Base-by-base conservation (phyloP, 1,140 invertebrate genomes). In the Drosophila parvula region DNA sequence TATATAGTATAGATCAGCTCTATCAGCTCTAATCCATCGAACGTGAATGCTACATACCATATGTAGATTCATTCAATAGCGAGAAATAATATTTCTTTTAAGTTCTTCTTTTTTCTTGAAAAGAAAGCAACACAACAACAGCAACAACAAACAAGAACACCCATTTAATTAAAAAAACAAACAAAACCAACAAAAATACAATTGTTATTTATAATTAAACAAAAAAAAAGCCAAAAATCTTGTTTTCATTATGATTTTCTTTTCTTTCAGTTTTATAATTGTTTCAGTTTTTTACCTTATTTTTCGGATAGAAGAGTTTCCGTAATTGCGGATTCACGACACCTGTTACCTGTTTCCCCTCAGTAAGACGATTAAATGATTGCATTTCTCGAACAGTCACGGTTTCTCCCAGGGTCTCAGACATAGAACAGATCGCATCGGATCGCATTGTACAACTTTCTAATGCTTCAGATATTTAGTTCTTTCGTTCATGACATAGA, bases 201-300 rank as follows among this genome's bases (percentile, higher is more conserved):
- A 89, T 89, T 89, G 84, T 89, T 89, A 89, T 89, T 89, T 89
- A 89, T 89, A 89, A 89, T 89, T 89, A 89, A 89, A 88, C 68
- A 89, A 89, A 89, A 71, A 65, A 81, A 88, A 88, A 84, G 84
- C 65, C 82, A 89, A 61, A 38, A 47, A 50, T 41, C 70, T 88
- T 84, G 84, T 89, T 89, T 89, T 84, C 56, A 84, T 89, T 89
- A 53, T 89, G 8, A 48, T 63, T 76, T 78, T 44, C 47, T 32
- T 34, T 32, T 34, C 43, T 70, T 81, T 69, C 41, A 41, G 41
- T 65, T 74, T 36, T 7, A 14, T 5, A 53, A 63, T 78, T 34
- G 43, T n/a, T 75, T 77, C 12, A 28, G 3, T 53, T 62, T 45
- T 48, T 60, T 51, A 36, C 9, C 10, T 73, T 76, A 8, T 9